These are phyloP conservation scores for Simalia tracyae DNA, from an alignment of 2,797 vertebrate species.

Conservation along the genomic window DNA sequence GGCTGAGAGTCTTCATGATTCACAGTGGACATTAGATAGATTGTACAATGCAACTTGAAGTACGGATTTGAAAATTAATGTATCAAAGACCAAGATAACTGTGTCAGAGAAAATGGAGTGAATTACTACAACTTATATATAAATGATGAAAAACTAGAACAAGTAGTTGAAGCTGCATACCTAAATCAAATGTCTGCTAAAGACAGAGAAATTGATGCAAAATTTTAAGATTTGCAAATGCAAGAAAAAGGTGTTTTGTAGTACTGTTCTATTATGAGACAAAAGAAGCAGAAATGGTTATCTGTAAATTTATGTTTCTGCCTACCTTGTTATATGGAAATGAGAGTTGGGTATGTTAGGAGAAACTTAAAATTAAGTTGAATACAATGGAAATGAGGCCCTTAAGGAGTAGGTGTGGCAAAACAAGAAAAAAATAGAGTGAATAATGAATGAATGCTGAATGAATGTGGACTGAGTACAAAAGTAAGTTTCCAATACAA, in stretches of 20 bases:
- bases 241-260: neutral
- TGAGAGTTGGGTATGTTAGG: neutral
- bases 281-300: neutral
- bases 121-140: neutral
- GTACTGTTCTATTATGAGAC: neutral
- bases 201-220: neutral
- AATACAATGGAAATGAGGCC: neutral
- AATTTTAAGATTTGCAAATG: neutral
- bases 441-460: neutral
- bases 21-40: neutral
- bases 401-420: neutral
- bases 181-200: neutral
- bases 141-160: neutral
- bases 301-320: neutral
- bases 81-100: neutral
- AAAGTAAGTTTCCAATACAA: neutral
- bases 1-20: neutral
- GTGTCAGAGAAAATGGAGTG: neutral
- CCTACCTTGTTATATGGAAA: neutral
- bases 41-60: neutral
- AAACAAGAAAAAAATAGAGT: neutral
- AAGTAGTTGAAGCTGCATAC: neutral
- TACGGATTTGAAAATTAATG: neutral
- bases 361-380: neutral
- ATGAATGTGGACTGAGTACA: neutral